Evolutionary conservation across 1,140 invertebrate genomes (phyloP).

Genomic region (Calycopis cecrops): DNA sequence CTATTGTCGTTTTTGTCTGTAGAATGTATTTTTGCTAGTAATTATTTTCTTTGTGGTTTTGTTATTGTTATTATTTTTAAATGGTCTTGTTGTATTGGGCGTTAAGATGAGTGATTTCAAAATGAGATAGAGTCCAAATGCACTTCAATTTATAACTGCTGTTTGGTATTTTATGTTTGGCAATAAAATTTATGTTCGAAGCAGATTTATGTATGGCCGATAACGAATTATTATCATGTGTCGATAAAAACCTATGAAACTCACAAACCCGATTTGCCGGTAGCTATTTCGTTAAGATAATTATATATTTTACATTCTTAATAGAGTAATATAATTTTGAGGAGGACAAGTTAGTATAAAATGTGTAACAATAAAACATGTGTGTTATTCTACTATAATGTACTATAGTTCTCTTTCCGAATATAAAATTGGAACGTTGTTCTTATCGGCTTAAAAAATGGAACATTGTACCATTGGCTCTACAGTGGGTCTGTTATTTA

Average conservation of each 20-base stretch:
- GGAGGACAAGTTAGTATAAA: too few species aligned
- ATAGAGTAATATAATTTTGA: too few species aligned
- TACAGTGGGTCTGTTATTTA: conserved; percentile 12
- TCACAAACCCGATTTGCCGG: not conserved
- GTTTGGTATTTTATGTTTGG: conserved; percentile 7
- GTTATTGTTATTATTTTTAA: too few species aligned
- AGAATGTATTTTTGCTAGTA: conserved; percentile 42
- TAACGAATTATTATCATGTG: conserved; percentile 7
- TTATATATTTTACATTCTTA: not conserved
- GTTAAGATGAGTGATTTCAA: not conserved
- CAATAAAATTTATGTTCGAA: conserved; percentile 7
- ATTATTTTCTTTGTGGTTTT: not conserved
- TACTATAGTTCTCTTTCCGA: not conserved
- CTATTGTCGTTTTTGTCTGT: conserved; percentile 52
- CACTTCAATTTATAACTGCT: not conserved
- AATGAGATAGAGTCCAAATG: not conserved
- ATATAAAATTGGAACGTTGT: conserved; percentile 14
- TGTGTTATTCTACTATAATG: too few species aligned
- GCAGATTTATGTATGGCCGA: conserved; percentile 1
- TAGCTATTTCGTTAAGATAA: conserved; percentile 1
- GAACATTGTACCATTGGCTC: conserved; percentile 19
- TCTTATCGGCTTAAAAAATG: conserved; percentile 24
- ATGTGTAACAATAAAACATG: too few species aligned
- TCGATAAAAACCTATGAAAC: conserved; percentile 3
- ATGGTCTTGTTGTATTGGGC: not conserved